These are phyloP conservation scores for Oryctes rhinoceros DNA, from an alignment of 1,140 invertebrate genomes.

Conservation along the genomic window DNA sequence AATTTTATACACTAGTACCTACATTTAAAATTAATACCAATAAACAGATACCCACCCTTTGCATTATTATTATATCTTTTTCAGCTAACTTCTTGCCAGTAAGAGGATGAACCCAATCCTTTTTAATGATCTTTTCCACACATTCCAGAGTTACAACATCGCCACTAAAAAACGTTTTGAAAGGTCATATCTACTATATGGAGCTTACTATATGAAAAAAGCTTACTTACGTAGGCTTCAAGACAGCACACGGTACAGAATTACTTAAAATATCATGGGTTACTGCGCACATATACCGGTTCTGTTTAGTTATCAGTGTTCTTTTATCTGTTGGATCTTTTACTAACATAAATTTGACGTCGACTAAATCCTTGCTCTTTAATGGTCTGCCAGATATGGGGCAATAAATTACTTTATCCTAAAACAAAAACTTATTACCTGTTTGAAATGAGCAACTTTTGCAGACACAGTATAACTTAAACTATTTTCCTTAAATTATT, in stretches of 20 bases:
- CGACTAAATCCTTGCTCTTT: slow-evolving; percentile 91
- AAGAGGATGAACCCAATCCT: slow-evolving; percentile 96
- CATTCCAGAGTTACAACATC: slow-evolving; percentile 96
- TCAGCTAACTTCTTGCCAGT: slow-evolving; percentile 88
- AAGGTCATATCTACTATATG: neutral
- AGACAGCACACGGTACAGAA: slow-evolving; percentile 90
- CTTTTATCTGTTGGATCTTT: slow-evolving; percentile 86
- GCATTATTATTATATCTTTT: slow-evolving; percentile 91
- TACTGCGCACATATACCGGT: slow-evolving; percentile 96
- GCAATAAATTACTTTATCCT: slow-evolving; percentile 89
- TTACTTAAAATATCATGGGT: slow-evolving; percentile 96
- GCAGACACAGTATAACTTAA: too few relatives aligned
- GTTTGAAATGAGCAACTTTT: slow-evolving; percentile 42
- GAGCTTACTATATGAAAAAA: neutral
- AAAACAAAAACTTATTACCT: slow-evolving; percentile 46
- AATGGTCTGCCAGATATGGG: slow-evolving; percentile 91
- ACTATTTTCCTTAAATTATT: too few relatives aligned
- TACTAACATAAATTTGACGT: slow-evolving; percentile 92
- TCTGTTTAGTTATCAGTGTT: slow-evolving; percentile 82
- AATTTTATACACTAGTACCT: too few relatives aligned
- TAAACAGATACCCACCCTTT: slow-evolving; percentile 72
- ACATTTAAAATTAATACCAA: neutral
- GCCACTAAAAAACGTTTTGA: slow-evolving; percentile 70
- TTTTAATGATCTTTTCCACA: slow-evolving; percentile 95
- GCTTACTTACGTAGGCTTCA: slow-evolving; percentile 88